These are phyloP conservation scores for Kradibia gibbosae DNA, from an alignment of 1,140 invertebrate species.

Conservation along the genomic window DNA sequence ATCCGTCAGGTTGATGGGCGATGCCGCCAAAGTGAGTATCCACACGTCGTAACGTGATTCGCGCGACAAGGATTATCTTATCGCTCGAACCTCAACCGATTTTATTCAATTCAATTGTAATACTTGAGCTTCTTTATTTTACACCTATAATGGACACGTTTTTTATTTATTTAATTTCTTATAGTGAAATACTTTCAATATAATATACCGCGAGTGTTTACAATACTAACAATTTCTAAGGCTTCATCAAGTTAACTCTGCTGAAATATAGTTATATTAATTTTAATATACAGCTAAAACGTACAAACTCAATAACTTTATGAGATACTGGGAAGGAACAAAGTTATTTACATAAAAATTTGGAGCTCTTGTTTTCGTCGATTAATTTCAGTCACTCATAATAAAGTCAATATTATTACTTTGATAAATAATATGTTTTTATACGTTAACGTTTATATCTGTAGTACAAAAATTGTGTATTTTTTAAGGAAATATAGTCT, in stretches of 20 bases:
- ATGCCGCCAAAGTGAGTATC: conserved; percentile 59
- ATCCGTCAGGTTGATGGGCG: conserved; percentile 51
- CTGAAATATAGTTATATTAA: no score
- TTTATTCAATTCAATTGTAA: not conserved
- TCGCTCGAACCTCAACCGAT: not conserved
- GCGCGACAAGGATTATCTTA: not conserved
- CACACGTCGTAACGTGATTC: not conserved
- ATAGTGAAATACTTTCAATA: not conserved
- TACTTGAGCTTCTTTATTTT: not conserved
- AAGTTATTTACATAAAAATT: no score
- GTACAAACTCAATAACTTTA: no score
- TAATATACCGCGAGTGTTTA: not conserved
- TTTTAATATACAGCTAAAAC: no score
- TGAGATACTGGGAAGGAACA: no score
- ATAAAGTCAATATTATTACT: no score
- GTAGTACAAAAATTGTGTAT: no score
- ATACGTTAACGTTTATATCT: no score
- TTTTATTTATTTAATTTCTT: not conserved
- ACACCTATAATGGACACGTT: not conserved
- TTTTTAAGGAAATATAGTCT: no score
- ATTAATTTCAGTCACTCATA: no score
- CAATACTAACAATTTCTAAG: not conserved
- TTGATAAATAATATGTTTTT: no score
- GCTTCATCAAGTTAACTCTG: not conserved
- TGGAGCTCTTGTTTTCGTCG: no score